Conservation (phyloP, 2,113 vertebrate species). For the Podarcis muralis region DNA sequence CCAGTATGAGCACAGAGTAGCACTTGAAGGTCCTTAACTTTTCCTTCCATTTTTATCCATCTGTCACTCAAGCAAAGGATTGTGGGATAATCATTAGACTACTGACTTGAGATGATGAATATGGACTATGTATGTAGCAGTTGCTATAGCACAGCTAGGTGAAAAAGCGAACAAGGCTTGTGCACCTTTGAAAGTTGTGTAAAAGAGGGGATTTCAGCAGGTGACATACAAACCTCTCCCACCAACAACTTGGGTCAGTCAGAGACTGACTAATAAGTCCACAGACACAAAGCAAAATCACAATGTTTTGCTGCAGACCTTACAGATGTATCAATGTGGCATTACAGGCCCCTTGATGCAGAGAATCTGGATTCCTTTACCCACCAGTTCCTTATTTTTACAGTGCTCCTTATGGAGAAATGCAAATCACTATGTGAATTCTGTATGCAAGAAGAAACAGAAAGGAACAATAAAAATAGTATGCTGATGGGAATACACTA, state of each 20-base stretch:
- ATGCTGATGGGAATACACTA: constrained; percentile 69
- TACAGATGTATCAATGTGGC: not conserved
- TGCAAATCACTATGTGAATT: too few species aligned
- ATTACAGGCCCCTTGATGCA: constrained; percentile 7
- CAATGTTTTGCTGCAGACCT: not conserved
- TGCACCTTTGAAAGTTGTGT: not conserved
- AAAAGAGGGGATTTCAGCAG: not conserved
- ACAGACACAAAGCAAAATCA: not conserved
- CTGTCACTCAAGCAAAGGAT: not conserved
- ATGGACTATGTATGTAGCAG: not conserved
- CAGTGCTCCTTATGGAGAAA: too few species aligned
- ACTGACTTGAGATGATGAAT: not conserved
- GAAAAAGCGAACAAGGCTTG: not conserved
- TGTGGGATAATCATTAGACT: not conserved
- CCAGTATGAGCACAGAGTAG: not conserved
- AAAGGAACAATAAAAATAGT: constrained; percentile 68
- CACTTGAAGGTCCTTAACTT: not conserved
- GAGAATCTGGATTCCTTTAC: constrained; percentile 42
- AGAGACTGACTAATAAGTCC: not conserved
- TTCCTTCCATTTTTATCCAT: not conserved
- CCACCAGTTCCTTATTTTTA: constrained; percentile 28
- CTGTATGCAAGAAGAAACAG: not conserved
- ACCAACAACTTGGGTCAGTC: not conserved
- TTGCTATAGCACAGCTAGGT: not conserved
- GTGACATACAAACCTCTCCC: not conserved